Evolutionary conservation across 2,113 vertebrate species (phyloP).

Genomic region (Microtus oregoni): DNA sequence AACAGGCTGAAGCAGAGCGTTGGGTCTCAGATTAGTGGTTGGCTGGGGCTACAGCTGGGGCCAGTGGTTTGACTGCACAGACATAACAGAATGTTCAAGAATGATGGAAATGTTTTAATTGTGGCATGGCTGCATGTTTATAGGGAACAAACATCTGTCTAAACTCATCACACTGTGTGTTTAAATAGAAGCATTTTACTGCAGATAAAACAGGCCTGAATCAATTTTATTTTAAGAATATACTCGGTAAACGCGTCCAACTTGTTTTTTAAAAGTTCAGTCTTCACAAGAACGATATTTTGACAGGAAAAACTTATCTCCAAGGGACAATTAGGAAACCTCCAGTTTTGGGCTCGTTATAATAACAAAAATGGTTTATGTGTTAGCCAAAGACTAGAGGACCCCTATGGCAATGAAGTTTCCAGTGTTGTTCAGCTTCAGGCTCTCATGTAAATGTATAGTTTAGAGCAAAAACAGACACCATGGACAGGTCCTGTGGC

Average conservation of each 20-base stretch:
- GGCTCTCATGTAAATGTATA: too few relatives aligned
- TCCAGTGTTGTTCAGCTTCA: neutral
- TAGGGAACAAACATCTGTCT: neutral
- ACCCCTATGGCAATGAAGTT: neutral
- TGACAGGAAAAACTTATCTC: neutral
- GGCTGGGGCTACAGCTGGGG: neutral
- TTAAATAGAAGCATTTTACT: slow-evolving; percentile 33
- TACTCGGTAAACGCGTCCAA: neutral
- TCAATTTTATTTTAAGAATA: slow-evolving; percentile 33
- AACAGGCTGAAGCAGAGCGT: neutral
- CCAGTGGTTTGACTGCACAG: neutral
- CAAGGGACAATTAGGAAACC: neutral
- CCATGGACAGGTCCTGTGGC: neutral
- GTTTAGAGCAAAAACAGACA: neutral
- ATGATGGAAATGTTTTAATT: neutral
- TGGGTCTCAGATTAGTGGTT: neutral
- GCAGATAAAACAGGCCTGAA: neutral
- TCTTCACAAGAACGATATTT: neutral
- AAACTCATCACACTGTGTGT: slow-evolving; percentile 21
- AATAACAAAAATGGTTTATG: neutral
- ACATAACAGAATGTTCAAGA: neutral
- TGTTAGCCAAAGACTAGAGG: neutral
- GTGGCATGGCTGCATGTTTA: neutral
- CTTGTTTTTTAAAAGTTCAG: slow-evolving; percentile 36
- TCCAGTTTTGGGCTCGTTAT: slow-evolving; percentile 4